Evolutionary conservation across 2,888 invertebrate species (phyloP), one percentile per base, ranked within the genome.

Genomic region (Meloe dianella): DNA sequence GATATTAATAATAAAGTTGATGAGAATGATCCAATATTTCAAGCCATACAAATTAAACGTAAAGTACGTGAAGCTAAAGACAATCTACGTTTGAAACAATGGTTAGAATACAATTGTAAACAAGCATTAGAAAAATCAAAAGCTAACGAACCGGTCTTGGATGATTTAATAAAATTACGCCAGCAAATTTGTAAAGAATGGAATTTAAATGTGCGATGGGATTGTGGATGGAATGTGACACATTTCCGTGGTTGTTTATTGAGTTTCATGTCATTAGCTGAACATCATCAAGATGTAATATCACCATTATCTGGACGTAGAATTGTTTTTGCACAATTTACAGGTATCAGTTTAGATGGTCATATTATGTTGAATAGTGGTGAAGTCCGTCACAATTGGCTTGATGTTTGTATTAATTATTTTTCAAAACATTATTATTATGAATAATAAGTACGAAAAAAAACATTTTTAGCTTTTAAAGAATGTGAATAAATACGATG

Each of bases 341-440:
- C 96, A 3, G 97, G 97, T 14, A 92, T 97, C 7, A 95, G 93
- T 80, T 86, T 96, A 59, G 94, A 96, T 78, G 97, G 97, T 0
- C 92, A 95, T 77, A 90, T 97, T 9, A 92, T 93, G 86, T 87
- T 97, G 0, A 96, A 93, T 80, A 96, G 94, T 73, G 96, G 95
- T 41, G 97, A 97, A 87, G 97, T 97, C 41, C 87, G 96, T 67
- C 91, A 94, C 78, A 95, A 95, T 84, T 97, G 97, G 97, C 85
- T 96, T 66, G 95, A 95, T 84, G 94, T 95, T 85, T 89, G 90
- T 85, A 6, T 1, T 32, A 5, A 6, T 6, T 10, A 9, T 9
- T 35, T n/a, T 35, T 4, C 10, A 14, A 12, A 54, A 10, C 17
- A 10, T 10, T 35, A 12, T 35, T 54, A 22, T 61, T 59, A 63